These are phyloP conservation scores for Coracopsis vasa DNA, from an alignment of 2,113 vertebrate genomes.

Conservation along the genomic window DNA sequence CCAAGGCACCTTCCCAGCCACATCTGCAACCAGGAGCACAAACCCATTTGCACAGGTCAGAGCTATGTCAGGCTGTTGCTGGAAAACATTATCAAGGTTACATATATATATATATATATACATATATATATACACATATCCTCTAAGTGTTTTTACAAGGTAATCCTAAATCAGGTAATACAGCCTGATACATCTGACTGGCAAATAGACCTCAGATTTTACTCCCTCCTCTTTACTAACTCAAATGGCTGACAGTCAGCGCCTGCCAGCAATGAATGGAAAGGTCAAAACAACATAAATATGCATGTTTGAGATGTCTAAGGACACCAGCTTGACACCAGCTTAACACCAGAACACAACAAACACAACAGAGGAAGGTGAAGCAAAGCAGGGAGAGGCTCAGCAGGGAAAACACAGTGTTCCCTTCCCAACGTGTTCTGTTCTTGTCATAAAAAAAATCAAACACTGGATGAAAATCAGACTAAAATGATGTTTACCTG, in stretches of 20 bases:
- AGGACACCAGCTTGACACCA: background rate
- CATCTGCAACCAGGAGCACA: background rate
- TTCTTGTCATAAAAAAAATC: background rate
- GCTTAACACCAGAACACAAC: background rate
- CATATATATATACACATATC: background rate
- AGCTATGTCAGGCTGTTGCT: background rate
- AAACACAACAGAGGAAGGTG: background rate
- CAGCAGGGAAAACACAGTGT: background rate
- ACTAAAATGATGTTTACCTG: fast-evolving
- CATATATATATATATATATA: background rate
- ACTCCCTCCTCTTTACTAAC: background rate
- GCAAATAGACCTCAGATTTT: background rate
- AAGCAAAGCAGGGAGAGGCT: background rate
- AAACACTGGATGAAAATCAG: background rate
- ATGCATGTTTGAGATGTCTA: background rate
- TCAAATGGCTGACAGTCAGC: background rate
- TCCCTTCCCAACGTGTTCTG: background rate
- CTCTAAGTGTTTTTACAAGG: background rate
- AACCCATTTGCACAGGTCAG: background rate
- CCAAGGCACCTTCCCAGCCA: background rate
- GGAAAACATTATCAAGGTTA: background rate
- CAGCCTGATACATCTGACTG: background rate
- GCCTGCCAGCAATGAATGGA: background rate
- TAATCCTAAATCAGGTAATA: background rate
- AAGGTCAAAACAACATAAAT: background rate